Conservation (phyloP, 2,888 invertebrate species). For the Sipha maydis region DNA sequence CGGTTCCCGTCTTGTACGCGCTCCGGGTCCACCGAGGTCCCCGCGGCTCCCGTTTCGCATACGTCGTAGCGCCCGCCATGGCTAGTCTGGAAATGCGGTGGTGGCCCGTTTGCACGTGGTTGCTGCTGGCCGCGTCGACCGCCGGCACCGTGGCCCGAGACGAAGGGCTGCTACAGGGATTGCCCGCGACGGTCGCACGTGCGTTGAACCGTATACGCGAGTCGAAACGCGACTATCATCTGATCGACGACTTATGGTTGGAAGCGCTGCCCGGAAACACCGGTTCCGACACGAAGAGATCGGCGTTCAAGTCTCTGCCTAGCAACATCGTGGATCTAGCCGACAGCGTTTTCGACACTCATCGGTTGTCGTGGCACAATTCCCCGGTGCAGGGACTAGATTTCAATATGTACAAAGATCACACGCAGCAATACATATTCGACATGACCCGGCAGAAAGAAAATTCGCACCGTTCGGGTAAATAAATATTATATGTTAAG, state of each 20-base stretch:
- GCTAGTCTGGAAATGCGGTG: neutral
- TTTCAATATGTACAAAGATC: constrained; percentile 36
- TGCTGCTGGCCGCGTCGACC: neutral
- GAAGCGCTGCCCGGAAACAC: neutral
- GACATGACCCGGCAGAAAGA: neutral
- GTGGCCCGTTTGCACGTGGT: neutral
- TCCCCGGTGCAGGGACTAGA: neutral
- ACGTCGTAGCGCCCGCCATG: neutral
- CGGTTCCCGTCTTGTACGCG: neutral
- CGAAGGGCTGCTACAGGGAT: neutral
- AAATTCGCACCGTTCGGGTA: neutral
- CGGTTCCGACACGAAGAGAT: neutral
- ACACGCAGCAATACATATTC: neutral
- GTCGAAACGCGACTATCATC: neutral
- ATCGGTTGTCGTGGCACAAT: constrained; percentile 29
- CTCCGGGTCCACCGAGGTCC: no score
- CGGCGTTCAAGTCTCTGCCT: neutral
- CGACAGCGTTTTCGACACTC: constrained; percentile 40
- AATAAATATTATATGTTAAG: neutral
- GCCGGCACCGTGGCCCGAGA: neutral
- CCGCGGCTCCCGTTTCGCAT: neutral
- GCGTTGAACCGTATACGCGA: constrained; percentile 5
- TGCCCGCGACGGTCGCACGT: neutral
- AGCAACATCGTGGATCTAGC: neutral
- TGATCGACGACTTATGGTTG: constrained; percentile 38